These are phyloP conservation scores for Melospiza melodia DNA, from an alignment of 2,113 vertebrate genomes.

Conservation along the genomic window DNA sequence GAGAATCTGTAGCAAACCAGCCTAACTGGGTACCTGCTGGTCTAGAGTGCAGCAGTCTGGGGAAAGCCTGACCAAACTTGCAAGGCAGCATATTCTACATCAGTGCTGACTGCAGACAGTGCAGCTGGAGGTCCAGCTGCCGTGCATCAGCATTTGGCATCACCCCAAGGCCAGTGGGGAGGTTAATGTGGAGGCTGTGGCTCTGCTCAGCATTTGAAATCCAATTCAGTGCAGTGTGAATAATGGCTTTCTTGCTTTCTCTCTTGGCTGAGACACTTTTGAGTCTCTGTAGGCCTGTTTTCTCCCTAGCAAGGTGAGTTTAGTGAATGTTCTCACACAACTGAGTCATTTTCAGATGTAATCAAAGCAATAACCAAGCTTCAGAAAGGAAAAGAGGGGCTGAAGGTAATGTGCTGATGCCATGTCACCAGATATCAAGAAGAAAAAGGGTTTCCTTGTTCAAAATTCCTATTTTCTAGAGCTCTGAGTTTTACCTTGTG, in stretches of 20 bases:
- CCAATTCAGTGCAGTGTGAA: not conserved
- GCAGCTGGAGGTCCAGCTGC: not conserved
- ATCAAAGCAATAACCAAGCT: not conserved
- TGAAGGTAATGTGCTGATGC: not conserved
- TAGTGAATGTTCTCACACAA: not conserved
- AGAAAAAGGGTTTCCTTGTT: not conserved
- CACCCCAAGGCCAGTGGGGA: not conserved
- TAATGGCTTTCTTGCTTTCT: not conserved
- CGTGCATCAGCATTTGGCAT: not conserved
- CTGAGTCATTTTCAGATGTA: not conserved
- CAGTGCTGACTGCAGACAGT: not conserved
- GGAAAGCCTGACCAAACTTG: not conserved
- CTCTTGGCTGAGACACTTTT: not conserved
- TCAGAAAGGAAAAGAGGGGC: not conserved
- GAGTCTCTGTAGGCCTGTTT: not conserved
- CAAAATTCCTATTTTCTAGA: not conserved
- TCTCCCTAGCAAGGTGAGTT: not conserved
- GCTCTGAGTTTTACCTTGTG: not conserved
- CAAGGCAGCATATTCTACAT: not conserved
- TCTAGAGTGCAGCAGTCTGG: not conserved
- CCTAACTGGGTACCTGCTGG: not conserved
- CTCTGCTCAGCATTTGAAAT: not conserved
- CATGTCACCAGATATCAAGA: not conserved
- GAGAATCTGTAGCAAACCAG: not conserved
- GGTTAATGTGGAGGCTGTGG: fast-evolving